A percentile compares a stretch with the other conserved stretches of the same genome.
These are phyloP conservation scores for Luidia sarsii DNA, from an alignment of 53 echinoderm and acorn worm genomes.

Conservation along the genomic window DNA sequence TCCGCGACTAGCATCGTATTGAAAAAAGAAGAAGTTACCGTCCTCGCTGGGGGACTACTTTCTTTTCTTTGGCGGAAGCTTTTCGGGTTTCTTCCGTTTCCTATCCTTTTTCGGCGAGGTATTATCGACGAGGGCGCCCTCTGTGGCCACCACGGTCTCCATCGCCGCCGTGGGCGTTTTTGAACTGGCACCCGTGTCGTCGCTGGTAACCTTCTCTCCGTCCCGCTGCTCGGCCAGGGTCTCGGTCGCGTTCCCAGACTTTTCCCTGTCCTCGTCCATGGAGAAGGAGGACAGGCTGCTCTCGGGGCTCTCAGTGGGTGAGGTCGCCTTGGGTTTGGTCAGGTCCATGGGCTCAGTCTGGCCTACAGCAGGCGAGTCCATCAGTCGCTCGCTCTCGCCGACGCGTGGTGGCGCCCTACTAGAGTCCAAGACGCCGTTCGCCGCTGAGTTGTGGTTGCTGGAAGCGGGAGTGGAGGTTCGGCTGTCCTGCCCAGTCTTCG, in stretches of 20 bases:
- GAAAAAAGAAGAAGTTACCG: background rate
- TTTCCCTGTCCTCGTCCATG: slow-evolving; percentile 1
- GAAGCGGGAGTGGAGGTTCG: no score
- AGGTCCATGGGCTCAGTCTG: slow-evolving; percentile 43
- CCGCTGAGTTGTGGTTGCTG: background rate
- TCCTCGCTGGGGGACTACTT: slow-evolving; percentile 16
- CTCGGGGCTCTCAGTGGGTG: background rate
- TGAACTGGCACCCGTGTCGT: background rate
- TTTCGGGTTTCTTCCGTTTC: slow-evolving; percentile 26
- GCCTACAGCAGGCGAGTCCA: background rate
- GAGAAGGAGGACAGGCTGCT: slow-evolving; percentile 14
- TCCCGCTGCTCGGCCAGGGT: background rate
- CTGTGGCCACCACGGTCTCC: background rate
- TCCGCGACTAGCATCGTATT: background rate
- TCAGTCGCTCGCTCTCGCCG: no score
- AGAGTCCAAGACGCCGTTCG: background rate
- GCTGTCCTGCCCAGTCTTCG: background rate
- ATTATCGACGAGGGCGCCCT: background rate
- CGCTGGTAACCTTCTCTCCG: background rate
- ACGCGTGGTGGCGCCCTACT: background rate
- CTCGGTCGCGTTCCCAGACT: background rate
- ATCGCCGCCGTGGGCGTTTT: background rate
- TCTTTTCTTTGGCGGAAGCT: slow-evolving; percentile 36
- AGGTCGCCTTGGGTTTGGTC: slow-evolving; percentile 9
- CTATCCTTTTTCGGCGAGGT: slow-evolving; percentile 11